Percentiles rank a stretch among this genome's conserved stretches.
Conservation (phyloP, 2,888 invertebrate species). For the Caradrina clavipalpis region DNA sequence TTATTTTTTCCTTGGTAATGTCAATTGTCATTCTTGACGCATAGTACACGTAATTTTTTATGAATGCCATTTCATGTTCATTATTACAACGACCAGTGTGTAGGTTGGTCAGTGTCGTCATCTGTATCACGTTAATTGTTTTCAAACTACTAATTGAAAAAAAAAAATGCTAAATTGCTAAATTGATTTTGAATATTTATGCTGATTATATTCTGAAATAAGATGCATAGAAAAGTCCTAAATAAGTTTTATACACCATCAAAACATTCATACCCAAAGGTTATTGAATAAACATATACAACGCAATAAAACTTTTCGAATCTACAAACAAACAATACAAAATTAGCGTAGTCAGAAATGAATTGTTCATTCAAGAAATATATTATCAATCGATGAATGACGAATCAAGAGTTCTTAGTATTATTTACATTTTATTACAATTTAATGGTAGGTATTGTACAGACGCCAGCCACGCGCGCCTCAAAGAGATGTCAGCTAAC, state of each 20-base stretch:
- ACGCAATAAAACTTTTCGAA: too few species aligned
- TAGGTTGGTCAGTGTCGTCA: neutral
- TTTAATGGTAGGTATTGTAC: conserved; percentile 44
- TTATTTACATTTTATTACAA: conserved; percentile 41
- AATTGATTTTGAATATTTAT: too few species aligned
- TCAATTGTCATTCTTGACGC: conserved; percentile 29
- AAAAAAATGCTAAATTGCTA: too few species aligned
- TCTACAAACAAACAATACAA: conserved; percentile 12
- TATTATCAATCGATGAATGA: conserved; percentile 51
- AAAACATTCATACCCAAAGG: too few species aligned
- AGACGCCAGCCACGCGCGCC: too few species aligned
- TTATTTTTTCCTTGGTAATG: conserved; percentile 24
- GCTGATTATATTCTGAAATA: too few species aligned
- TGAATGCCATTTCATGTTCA: conserved; percentile 32
- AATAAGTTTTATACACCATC: too few species aligned
- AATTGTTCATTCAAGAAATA: conserved; percentile 39
- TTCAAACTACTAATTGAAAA: too few species aligned
- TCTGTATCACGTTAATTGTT: too few species aligned
- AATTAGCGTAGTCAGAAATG: neutral
- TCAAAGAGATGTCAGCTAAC: too few species aligned
- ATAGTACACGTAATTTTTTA: conserved; percentile 17
- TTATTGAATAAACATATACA: too few species aligned
- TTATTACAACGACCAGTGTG: conserved; percentile 4
- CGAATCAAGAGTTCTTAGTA: conserved; percentile 56
- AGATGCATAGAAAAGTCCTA: too few species aligned